Base-by-base conservation (phyloP, 2,797 vertebrate genomes). In the Sebastes ruberrimus region DNA sequence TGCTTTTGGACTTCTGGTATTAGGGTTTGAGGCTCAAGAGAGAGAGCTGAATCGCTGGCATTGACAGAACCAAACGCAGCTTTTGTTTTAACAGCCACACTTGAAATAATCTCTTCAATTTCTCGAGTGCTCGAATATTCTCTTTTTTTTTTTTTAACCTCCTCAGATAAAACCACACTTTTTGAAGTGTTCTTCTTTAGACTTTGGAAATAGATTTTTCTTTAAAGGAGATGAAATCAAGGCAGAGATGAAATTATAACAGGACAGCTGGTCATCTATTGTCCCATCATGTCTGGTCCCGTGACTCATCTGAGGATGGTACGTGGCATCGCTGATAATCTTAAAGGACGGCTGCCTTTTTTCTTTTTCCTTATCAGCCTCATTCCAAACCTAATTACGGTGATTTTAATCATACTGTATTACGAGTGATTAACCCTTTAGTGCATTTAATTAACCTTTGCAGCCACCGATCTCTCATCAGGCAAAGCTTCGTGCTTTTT, bases 391-490 rank as follows among this genome's bases (percentile, higher is more conserved):
- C 93, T 93, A 94, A 95, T 94, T 95, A 94, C 90, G 82, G 90
- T 90, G 93, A 95, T 95, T 93, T 95, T 95, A 95, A 95, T 95
- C 95, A 95, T 94, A 94, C 93, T 94, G 91, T 93, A 93, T 93
- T 93, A 95, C 72, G 82, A 94, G 93, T 95, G 94, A 95, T 95
- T 95, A 95, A 95, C 94, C 95, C 94, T 94, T 94, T 92, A 86
- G 91, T 94, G 92, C 92, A 94, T 94, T 94, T 94, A 95, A 95
- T 95, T 95, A 95, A 95, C 95, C 95, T 95, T 90, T 94, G 90
- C 87, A 93, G 87, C 93, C 89, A 89, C 61, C 57, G 89, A 93
- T 93, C 46, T 92, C 91, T 94, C 94, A 92, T 92, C 90, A 92
- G 90, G 88, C 88, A 84, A 70, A 85, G 85, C 86, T 84, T 88